Evolutionary conservation across 2,113 vertebrate genomes (phyloP), one percentile per base, ranked within the genome.

Genomic region (Nerophis ophidion): DNA sequence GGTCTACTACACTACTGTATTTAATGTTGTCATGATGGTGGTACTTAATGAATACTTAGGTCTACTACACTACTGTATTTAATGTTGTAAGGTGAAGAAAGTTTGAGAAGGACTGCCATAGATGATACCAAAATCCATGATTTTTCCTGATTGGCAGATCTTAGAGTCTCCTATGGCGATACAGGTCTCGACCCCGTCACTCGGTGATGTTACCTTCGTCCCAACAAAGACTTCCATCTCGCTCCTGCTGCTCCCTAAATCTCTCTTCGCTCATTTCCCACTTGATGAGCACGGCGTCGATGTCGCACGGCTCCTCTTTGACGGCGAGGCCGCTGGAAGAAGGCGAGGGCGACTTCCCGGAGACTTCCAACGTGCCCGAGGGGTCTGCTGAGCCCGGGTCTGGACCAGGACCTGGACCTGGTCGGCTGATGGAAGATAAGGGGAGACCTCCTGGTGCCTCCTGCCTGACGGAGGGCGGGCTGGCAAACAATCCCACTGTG

Each of bases 281-380:
- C 48, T 87, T 70, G 63, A 87, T 73, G 2, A 79, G 35, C 6
- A 84, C 62, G 0, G 75, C 3, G 17, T 77, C 65, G 0, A 71
- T 26, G 3, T 85, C 75, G 15, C 75, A 78, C 0, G 80, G 82
- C 65, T 87, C 85, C 14, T 83, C 75, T 38, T 85, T 87, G 63
- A 82, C 36, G 1, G 48, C 40, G 2, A 74, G 35, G 66, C 59
- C 48, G 72, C 71, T 53, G 62, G 82, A 11, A 33, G 15, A 77
- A 62, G 77, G 65, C 0, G 36, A 2, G 0, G 63, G 61, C 33
- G 34, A 50, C 7, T 68, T 63, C 38, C 54, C 47, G 34, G 19
- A 15, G 4, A 35, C 15, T 1, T 69, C 78, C 0, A 61, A 57
- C 0, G 16, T 6, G 0, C 63, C 61, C 0, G 65, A 45, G 57